These are phyloP conservation scores for Lasaia peninsularis DNA, from an alignment of 1,140 invertebrate genomes.

Conservation along the genomic window DNA sequence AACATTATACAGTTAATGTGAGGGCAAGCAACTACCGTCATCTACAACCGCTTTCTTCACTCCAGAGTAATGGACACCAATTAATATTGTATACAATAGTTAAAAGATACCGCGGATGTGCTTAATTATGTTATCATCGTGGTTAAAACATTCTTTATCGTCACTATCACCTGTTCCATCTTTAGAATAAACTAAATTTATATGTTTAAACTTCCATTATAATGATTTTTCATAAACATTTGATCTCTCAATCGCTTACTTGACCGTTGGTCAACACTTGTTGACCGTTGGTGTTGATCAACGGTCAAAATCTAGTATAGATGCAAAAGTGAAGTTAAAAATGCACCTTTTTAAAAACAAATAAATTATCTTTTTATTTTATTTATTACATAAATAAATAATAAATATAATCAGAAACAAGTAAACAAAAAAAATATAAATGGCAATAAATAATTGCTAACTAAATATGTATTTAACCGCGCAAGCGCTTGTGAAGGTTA, in stretches of 20 bases:
- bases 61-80: constrained; percentile 46
- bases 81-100: constrained; percentile 33
- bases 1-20: constrained; percentile 31
- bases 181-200: neutral
- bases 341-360: too few relatives aligned
- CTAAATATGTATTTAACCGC: too few relatives aligned
- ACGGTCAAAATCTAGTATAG: too few relatives aligned
- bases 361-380: too few relatives aligned
- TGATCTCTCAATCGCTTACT: neutral
- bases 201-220: neutral
- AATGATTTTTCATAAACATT: neutral
- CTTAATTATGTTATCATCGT: constrained; percentile 13
- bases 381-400: too few relatives aligned
- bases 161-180: neutral
- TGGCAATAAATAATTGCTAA: too few relatives aligned
- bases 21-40: constrained; percentile 37
- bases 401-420: too few relatives aligned
- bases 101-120: constrained; percentile 16
- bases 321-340: too few relatives aligned
- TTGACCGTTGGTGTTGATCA: too few relatives aligned
- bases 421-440: too few relatives aligned
- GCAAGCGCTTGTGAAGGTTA: too few relatives aligned
- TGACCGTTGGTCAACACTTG: too few relatives aligned
- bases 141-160: constrained; percentile 10
- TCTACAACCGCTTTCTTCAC: constrained; percentile 44